phyloP scores from a whole-genome alignment of 2,797 vertebrate genomes.

The Sebastes steindachneri region DNA sequence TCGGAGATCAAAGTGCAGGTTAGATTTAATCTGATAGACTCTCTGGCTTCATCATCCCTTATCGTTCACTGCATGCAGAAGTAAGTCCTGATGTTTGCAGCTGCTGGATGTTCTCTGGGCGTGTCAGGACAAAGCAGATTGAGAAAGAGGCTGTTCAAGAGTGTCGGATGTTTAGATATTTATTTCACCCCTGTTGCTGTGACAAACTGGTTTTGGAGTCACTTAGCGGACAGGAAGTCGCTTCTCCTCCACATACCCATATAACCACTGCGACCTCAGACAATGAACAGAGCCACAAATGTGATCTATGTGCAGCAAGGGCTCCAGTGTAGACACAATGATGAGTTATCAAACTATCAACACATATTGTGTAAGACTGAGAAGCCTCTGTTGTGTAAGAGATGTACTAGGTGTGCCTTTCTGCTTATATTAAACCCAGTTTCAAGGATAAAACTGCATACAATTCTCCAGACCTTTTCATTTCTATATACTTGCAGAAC shows the following conservation, averaged over 20 bases:
- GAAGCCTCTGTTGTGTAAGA: constrained; percentile 33
- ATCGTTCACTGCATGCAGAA: background rate
- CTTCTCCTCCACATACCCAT: constrained; percentile 16
- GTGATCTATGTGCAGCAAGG: constrained; percentile 2
- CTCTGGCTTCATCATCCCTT: background rate
- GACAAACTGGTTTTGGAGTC: constrained; percentile 42
- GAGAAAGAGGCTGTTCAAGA: constrained; percentile 27
- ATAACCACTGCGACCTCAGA: constrained; percentile 24
- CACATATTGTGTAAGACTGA: constrained; percentile 41
- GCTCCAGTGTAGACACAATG: constrained; percentile 12
- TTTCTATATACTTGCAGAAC: background rate
- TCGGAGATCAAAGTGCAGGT: background rate
- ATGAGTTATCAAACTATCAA: constrained; percentile 36
- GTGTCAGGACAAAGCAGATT: constrained; percentile 35
- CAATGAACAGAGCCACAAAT: constrained; percentile 33
- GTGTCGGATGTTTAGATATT: constrained; percentile 38
- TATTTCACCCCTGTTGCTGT: constrained; percentile 11
- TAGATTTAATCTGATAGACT: background rate
- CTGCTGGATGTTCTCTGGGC: constrained; percentile 21
- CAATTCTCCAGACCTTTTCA: background rate
- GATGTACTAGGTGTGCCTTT: constrained; percentile 15
- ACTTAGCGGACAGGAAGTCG: constrained; percentile 29
- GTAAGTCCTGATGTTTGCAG: constrained; percentile 32
- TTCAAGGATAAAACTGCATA: background rate
- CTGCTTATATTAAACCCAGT: background rate